Evolutionary conservation across 2,113 vertebrate genomes (phyloP).

Genomic region (Arvicanthis niloticus): DNA sequence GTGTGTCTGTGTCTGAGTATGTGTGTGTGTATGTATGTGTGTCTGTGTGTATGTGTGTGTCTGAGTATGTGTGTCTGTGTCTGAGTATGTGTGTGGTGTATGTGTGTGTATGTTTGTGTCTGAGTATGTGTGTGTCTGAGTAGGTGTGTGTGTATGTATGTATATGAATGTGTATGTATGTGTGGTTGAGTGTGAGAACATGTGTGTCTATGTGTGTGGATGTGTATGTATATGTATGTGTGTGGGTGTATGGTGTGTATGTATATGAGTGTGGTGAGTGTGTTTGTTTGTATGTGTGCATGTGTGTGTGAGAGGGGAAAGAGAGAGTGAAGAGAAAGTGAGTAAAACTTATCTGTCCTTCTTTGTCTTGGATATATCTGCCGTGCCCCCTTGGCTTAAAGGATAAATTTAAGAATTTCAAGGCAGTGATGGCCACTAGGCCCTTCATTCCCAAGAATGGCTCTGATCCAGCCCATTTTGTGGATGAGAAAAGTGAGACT

Average conservation of each 20-base stretch:
- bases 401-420: not conserved
- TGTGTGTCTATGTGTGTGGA: too few species aligned
- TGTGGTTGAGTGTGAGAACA: too few species aligned
- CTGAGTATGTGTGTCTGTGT: too few species aligned
- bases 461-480: not conserved
- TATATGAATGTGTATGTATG: too few species aligned
- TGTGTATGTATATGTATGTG: too few species aligned
- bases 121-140: too few species aligned
- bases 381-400: not conserved
- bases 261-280: not conserved
- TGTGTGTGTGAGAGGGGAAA: not conserved
- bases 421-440: not conserved
- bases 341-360: not conserved
- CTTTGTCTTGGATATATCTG: not conserved
- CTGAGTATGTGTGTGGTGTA: too few species aligned
- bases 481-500: not conserved
- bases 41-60: too few species aligned
- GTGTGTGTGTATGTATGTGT: too few species aligned
- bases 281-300: not conserved
- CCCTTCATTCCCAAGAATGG: accelerated
- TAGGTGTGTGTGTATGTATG: too few species aligned
- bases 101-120: too few species aligned
- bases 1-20: not conserved
- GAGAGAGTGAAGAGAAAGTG: not conserved
- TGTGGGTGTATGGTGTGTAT: not conserved